Evolutionary conservation across 37 sponge, comb jelly and placozoan genomes (phyloP), one percentile per base, ranked within the genome.

Genomic region (Crambe crambe): DNA sequence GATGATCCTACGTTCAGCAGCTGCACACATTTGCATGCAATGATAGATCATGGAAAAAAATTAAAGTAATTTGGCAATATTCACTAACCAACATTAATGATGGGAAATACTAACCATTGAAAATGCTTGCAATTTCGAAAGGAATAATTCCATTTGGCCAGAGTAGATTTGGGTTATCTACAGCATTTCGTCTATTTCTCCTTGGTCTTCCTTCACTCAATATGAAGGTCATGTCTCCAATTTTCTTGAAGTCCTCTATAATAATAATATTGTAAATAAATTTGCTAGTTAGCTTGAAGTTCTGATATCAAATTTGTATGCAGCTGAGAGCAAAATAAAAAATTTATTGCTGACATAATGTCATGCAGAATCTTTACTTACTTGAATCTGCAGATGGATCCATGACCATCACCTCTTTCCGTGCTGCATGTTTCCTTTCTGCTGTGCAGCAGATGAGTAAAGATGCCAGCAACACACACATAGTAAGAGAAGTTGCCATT

Each of bases 81-180:
- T n/a, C n/a, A n/a, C n/a, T n/a, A n/a, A n/a, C n/a, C n/a, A n/a
- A n/a, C n/a, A n/a, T n/a, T n/a, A n/a, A 47, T 47, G 51, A 47
- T 6, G 6, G 51, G 51, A 47, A 73, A 26, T 54, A 73, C 27
- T 56, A 41, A 85, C 93, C 81, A 58, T 43, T 79, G 44, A 72
- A 89, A 51, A 27, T 41, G n/a, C 42, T n/a, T 21, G 72, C 23
- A 47, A 93, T 86, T 3, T 32, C 56, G 47, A 76, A 93, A 8
- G 68, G 61, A 1, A 93, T 76, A 18, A 77, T 70, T 6, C 60
- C 90, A 30, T 78, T 56, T 37, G 94, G 89, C 90, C 94, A 93
- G 12, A 82, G 80, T 22, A 20, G 9, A 29, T 58, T 25, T 30
- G 26, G 39, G 32, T 72, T 56, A 35, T 6, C 18, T 23, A 30